Percentiles rank a stretch among this genome's conserved stretches.
Conservation (phyloP, 2,888 invertebrate genomes). For the Tinea pellionella region DNA sequence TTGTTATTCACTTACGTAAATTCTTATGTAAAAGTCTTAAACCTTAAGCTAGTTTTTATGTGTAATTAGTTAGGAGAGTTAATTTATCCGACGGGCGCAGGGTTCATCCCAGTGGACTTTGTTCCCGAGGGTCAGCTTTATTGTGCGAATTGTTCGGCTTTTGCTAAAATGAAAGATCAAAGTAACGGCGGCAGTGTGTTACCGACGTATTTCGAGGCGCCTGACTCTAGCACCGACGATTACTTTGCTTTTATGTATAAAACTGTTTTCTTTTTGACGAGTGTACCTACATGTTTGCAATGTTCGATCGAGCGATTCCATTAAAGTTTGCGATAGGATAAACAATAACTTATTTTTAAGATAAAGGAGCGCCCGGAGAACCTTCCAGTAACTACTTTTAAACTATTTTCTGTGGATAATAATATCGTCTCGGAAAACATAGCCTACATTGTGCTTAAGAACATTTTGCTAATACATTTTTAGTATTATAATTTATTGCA, state of each 20-base stretch:
- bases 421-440: not conserved
- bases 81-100: not conserved
- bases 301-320: not conserved
- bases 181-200: not conserved
- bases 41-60: not conserved
- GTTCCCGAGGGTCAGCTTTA: not conserved
- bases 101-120: not conserved
- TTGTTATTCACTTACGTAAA: too few species aligned
- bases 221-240: not conserved
- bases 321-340: not conserved
- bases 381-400: not conserved
- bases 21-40: too few species aligned
- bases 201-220: conserved; percentile 8
- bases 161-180: conserved; percentile 5
- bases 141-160: not conserved
- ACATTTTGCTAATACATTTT: not conserved
- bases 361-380: not conserved
- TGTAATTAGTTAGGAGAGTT: not conserved
- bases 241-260: not conserved
- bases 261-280: not conserved
- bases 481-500: not conserved
- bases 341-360: not conserved
- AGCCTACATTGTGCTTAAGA: not conserved
- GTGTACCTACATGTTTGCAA: not conserved
- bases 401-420: not conserved